A percentile compares a stretch with the other conserved stretches of the same genome.
phyloP scores from a whole-genome alignment of 2,797 vertebrate genomes.

The Hephaestus fuliginosus region DNA sequence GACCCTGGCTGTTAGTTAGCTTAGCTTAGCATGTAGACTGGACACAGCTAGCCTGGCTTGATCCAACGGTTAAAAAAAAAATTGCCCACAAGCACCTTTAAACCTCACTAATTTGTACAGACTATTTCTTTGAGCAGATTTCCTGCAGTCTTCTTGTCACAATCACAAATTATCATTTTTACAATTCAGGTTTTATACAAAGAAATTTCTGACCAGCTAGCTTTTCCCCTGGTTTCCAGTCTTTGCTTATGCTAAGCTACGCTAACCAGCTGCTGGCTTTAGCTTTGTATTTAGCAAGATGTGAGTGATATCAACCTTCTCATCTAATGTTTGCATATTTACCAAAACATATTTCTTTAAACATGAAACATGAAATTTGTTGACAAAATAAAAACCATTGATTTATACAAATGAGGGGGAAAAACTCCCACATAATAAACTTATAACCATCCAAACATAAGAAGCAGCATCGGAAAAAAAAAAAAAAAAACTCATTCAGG shows the following conservation, averaged over 20 bases:
- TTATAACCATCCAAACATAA: slow-evolving; percentile 11
- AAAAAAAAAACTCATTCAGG: slow-evolving; percentile 5
- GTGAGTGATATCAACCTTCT: neutral
- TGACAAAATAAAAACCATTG: slow-evolving; percentile 24
- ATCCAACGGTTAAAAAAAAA: neutral
- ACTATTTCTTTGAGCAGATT: neutral
- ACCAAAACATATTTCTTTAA: slow-evolving; percentile 26
- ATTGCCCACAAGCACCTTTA: neutral
- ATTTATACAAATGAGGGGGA: neutral
- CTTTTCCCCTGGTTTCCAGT: neutral
- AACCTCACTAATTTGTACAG: neutral
- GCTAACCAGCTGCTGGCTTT: neutral
- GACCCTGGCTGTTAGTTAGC: neutral
- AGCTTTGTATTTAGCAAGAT: neutral
- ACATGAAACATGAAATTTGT: slow-evolving; percentile 14
- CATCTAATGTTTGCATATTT: neutral
- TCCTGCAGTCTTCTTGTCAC: neutral
- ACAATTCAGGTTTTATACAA: neutral
- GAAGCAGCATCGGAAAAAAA: slow-evolving; percentile 33
- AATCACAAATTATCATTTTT: neutral
- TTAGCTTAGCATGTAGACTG: slow-evolving; percentile 8
- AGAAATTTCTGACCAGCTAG: neutral
- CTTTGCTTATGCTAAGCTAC: slow-evolving; percentile 5
- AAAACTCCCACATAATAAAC: slow-evolving; percentile 17
- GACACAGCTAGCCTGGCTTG: neutral